These are phyloP conservation scores for Mesorhabditis sp. DNA, from an alignment of 2,888 invertebrate genomes.

Conservation along the genomic window DNA sequence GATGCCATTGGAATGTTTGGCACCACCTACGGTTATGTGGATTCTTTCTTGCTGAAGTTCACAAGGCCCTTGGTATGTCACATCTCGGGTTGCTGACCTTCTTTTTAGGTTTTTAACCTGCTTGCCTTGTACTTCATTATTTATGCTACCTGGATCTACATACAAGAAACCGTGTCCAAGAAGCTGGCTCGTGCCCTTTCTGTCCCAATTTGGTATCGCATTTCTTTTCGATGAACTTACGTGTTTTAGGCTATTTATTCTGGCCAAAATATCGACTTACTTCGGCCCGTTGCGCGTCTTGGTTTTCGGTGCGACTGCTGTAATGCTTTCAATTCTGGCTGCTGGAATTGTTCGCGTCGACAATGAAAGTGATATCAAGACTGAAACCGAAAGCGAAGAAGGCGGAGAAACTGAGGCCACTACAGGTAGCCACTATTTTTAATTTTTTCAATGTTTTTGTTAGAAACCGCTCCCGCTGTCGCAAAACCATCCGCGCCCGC, in stretches of 20 bases:
- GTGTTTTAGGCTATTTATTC: slow-evolving; percentile 41
- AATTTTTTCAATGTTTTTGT: no score
- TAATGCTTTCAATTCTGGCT: slow-evolving; percentile 43
- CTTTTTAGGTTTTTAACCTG: slow-evolving; percentile 44
- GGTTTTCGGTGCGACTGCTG: slow-evolving; percentile 41
- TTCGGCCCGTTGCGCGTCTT: slow-evolving; percentile 52
- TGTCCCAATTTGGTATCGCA: slow-evolving; percentile 51
- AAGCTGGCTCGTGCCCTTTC: slow-evolving; percentile 51
- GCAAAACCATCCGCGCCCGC: no score
- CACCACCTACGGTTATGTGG: slow-evolving; percentile 38
- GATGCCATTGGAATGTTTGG: slow-evolving; percentile 43
- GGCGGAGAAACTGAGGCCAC: neutral
- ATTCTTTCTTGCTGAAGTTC: slow-evolving; percentile 42
- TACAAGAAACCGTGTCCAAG: slow-evolving; percentile 48
- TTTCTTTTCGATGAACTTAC: slow-evolving; percentile 6
- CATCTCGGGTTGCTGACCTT: slow-evolving; percentile 10
- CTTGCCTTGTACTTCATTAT: slow-evolving; percentile 41
- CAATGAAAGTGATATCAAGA: neutral
- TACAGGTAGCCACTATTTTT: no score
- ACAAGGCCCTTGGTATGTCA: slow-evolving; percentile 42
- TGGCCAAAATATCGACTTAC: slow-evolving; percentile 42
- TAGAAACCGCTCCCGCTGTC: no score
- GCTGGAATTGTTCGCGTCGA: slow-evolving; percentile 40
- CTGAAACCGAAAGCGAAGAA: neutral
- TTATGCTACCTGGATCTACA: slow-evolving; percentile 53